Conservation (phyloP, 2,113 vertebrate species). For the Ariopsis seemanni region DNA sequence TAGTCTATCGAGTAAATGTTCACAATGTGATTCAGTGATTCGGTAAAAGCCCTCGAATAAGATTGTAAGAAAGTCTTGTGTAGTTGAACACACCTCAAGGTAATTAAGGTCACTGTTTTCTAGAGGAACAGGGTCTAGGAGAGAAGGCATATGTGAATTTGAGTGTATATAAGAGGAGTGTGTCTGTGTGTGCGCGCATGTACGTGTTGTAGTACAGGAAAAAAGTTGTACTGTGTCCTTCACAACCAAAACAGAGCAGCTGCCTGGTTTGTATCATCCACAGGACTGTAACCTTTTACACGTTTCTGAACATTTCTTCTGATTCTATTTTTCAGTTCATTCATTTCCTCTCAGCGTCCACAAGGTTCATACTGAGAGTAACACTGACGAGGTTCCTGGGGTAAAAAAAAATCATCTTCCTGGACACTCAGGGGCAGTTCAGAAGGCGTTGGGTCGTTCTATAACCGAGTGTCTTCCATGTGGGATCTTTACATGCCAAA, state of each 20-base stretch:
- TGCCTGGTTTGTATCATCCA: constrained; percentile 31
- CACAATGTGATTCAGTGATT: background rate
- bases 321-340: constrained; percentile 38
- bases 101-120: constrained; percentile 73
- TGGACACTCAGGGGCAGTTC: constrained; percentile 62
- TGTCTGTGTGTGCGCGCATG: constrained; percentile 48
- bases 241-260: constrained; percentile 23
- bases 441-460: constrained; percentile 79
- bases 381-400: constrained; percentile 11
- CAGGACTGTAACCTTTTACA: constrained; percentile 39
- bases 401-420: constrained; percentile 34
- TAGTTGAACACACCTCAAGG: constrained; percentile 71
- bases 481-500: constrained; percentile 65
- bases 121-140: constrained; percentile 63
- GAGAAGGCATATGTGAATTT: constrained; percentile 66
- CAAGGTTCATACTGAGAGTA: background rate
- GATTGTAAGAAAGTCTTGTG: constrained; percentile 27
- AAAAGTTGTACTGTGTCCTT: constrained; percentile 3
- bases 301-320: constrained; percentile 6
- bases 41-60: constrained; percentile 35
- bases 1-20: constrained; percentile 42
- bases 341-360: constrained; percentile 29
- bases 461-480: constrained; percentile 80
- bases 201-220: constrained; percentile 34
- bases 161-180: constrained; percentile 46